A percentile compares a stretch with the other conserved stretches of the same genome.
Evolutionary conservation across 2,113 vertebrate species (phyloP).

Genomic region (Orientallactaga bullata): DNA sequence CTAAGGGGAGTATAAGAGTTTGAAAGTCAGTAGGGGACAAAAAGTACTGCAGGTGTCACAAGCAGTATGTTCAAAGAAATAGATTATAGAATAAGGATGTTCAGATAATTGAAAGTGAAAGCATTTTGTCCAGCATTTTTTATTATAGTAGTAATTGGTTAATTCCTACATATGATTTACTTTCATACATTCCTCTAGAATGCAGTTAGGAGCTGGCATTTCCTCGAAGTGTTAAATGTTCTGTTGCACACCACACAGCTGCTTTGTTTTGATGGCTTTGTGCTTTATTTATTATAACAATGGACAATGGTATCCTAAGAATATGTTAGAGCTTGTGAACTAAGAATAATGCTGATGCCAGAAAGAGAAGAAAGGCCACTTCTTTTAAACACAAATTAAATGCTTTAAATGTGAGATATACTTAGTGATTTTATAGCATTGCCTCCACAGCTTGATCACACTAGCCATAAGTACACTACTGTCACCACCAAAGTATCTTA

Average conservation of each 20-base stretch:
- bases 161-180: slow-evolving; percentile 28
- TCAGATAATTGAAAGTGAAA: slow-evolving; percentile 39
- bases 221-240: slow-evolving; percentile 40
- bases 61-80: neutral
- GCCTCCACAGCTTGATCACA: neutral
- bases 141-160: neutral
- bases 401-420: slow-evolving; percentile 5
- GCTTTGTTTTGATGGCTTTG: slow-evolving; percentile 75
- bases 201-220: slow-evolving; percentile 56
- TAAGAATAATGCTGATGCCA: slow-evolving; percentile 68
- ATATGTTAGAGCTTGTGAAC: slow-evolving; percentile 65
- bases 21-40: neutral
- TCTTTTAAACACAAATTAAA: slow-evolving; percentile 61
- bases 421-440: slow-evolving; percentile 20
- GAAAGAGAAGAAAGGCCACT: slow-evolving; percentile 51
- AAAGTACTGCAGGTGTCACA: neutral
- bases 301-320: slow-evolving; percentile 73
- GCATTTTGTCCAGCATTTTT: slow-evolving; percentile 45
- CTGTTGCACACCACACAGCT: slow-evolving; percentile 55
- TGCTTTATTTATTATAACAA: slow-evolving; percentile 78
- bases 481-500: slow-evolving; percentile 3
- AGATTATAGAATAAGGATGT: neutral
- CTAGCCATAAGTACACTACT: neutral
- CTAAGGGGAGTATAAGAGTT: slow-evolving; percentile 26
- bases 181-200: slow-evolving; percentile 32